Percentiles rank a stretch among this genome's conserved stretches.
Conservation (phyloP, 2,113 vertebrate species). For the Lota lota region DNA sequence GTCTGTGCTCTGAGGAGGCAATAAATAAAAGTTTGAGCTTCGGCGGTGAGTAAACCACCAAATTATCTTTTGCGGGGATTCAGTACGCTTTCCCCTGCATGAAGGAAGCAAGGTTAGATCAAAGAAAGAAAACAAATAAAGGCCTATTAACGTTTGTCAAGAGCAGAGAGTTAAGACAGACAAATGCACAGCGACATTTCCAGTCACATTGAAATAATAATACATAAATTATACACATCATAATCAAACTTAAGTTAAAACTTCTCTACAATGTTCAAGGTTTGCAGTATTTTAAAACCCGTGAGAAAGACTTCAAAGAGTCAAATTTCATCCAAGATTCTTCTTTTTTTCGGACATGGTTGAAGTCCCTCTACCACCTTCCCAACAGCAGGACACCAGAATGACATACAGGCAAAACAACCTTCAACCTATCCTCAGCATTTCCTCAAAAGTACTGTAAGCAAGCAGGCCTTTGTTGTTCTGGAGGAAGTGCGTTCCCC, state of each 20-base stretch:
- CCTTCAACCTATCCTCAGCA: neutral
- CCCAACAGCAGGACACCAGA: neutral
- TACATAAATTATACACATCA: no score
- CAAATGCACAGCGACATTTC: no score
- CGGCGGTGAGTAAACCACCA: neutral
- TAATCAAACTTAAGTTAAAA: no score
- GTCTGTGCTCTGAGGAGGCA: neutral
- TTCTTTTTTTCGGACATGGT: neutral
- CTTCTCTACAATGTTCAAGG: no score
- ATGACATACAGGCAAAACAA: neutral
- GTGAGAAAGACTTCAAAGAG: no score
- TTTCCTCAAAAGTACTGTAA: neutral
- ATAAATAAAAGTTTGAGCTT: neutral
- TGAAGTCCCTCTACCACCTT: neutral
- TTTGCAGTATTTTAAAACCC: no score
- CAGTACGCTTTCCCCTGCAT: no score
- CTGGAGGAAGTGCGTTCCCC: neutral
- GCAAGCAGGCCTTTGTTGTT: neutral
- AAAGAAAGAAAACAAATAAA: no score
- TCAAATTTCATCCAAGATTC: neutral
- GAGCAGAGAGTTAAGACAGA: no score
- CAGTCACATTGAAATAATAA: no score
- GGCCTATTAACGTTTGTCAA: no score
- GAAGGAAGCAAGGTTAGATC: no score
- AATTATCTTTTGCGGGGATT: neutral